phyloP scores from a whole-genome alignment of 1,140 invertebrate genomes.

The Papilio polyxenes region DNA sequence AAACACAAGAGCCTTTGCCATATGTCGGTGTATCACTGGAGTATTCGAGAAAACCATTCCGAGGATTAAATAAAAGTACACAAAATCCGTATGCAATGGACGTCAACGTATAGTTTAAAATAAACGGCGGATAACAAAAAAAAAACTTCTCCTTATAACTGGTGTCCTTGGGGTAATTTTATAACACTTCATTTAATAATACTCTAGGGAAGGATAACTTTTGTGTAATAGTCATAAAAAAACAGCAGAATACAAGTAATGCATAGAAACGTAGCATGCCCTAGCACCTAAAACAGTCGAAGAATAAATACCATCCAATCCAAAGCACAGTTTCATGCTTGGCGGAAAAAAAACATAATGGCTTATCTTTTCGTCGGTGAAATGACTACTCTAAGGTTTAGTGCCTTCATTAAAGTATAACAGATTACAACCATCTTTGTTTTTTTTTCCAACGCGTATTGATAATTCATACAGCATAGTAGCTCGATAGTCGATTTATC shows the following conservation, averaged over 20 bases:
- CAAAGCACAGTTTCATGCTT: neutral
- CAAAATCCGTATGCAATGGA: neutral
- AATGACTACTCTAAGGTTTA: neutral
- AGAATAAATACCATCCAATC: neutral
- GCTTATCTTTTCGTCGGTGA: neutral
- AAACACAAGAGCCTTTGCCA: slow-evolving; percentile 42
- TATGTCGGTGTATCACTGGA: slow-evolving; percentile 49
- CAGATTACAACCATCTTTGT: neutral
- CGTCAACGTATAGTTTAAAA: neutral
- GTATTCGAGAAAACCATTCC: slow-evolving; percentile 22
- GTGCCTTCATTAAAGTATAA: too few species aligned
- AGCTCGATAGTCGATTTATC: slow-evolving; percentile 25
- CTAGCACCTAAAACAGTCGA: too few species aligned
- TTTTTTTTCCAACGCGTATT: slow-evolving; percentile 12
- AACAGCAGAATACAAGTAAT: neutral
- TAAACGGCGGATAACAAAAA: neutral
- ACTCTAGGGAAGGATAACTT: neutral
- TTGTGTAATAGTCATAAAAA: neutral
- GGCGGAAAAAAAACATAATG: neutral
- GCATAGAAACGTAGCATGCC: neutral
- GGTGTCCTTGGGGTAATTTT: neutral
- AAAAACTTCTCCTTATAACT: neutral
- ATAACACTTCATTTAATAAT: neutral
- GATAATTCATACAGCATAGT: slow-evolving; percentile 16
- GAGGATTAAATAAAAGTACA: slow-evolving; percentile 21